Conservation (phyloP, 2,797 vertebrate genomes). For the Sebastes taczanowskii region DNA sequence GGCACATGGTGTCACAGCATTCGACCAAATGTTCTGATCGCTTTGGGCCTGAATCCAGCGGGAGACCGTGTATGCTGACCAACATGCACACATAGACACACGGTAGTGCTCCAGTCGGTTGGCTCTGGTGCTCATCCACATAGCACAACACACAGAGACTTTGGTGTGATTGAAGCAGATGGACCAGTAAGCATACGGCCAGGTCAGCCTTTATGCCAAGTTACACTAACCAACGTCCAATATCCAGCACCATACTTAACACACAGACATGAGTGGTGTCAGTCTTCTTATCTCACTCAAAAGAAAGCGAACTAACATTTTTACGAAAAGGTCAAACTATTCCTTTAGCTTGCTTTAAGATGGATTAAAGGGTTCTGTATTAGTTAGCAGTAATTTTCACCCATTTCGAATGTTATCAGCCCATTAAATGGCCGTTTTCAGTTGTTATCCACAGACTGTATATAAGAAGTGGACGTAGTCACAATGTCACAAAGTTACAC, state of each 20-base stretch:
- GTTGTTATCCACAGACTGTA: too few species aligned
- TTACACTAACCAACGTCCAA: not conserved
- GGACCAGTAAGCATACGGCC: constrained; percentile 12
- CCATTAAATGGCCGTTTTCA: too few species aligned
- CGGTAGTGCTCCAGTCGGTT: not conserved
- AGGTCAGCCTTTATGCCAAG: not conserved
- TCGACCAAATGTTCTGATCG: constrained; percentile 35
- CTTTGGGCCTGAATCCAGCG: constrained; percentile 23
- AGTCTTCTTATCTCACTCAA: not conserved
- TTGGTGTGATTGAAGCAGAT: constrained; percentile 22
- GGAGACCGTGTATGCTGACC: not conserved
- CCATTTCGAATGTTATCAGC: too few species aligned
- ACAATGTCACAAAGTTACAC: too few species aligned
- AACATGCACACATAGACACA: not conserved
- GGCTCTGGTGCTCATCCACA: not conserved
- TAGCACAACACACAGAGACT: not conserved
- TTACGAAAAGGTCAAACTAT: fast-evolving
- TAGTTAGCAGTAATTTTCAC: too few species aligned
- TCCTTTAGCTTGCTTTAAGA: not conserved
- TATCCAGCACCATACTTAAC: not conserved
- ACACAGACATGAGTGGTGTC: not conserved
- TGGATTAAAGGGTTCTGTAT: too few species aligned
- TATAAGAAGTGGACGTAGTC: too few species aligned
- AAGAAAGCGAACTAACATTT: not conserved
- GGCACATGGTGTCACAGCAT: constrained; percentile 39